A percentile compares a stretch with the other conserved stretches of the same genome.
Conservation (phyloP, 2,113 vertebrate genomes). For the Amphiprion ocellaris region DNA sequence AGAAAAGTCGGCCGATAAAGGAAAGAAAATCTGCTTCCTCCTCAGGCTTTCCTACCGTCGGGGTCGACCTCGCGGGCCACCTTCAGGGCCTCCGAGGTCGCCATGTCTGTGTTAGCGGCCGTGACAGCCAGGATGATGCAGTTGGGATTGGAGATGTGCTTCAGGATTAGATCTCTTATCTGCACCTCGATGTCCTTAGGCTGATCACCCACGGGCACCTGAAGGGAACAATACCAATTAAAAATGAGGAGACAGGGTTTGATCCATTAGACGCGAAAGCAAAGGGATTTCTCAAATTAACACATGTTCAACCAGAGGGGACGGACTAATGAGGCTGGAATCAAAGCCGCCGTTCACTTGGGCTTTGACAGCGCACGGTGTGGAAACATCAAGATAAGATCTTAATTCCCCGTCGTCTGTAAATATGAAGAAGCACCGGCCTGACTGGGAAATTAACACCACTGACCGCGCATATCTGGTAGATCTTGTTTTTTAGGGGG, state of each 20-base stretch:
- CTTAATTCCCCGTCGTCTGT: constrained; percentile 1
- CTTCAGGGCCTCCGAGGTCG: constrained; percentile 97
- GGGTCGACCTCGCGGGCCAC: constrained; percentile 96
- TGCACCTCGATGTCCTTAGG: constrained; percentile 98
- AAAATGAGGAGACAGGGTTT: constrained; percentile 20
- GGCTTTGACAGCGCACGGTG: constrained; percentile 8
- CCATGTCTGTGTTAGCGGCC: constrained; percentile 99
- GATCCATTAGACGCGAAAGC: constrained; percentile 21
- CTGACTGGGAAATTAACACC: background rate
- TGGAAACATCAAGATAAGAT: background rate
- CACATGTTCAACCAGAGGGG: constrained; percentile 27
- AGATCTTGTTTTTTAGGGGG: background rate
- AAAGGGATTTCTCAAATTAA: constrained; percentile 26
- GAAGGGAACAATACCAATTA: constrained; percentile 38
- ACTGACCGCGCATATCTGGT: background rate
- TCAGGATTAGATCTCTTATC: constrained; percentile 95
- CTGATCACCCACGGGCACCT: constrained; percentile 98
- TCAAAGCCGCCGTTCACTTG: constrained; percentile 24
- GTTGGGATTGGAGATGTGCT: constrained; percentile 98
- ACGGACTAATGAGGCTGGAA: constrained; percentile 52
- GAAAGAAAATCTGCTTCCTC: background rate
- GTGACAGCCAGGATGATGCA: constrained; percentile 98
- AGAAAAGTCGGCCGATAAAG: too few species aligned
- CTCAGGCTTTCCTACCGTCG: constrained; percentile 85
- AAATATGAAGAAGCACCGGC: constrained; percentile 1